phyloP scores from a whole-genome alignment of 2,113 vertebrate genomes.

The Bubo scandiacus region DNA sequence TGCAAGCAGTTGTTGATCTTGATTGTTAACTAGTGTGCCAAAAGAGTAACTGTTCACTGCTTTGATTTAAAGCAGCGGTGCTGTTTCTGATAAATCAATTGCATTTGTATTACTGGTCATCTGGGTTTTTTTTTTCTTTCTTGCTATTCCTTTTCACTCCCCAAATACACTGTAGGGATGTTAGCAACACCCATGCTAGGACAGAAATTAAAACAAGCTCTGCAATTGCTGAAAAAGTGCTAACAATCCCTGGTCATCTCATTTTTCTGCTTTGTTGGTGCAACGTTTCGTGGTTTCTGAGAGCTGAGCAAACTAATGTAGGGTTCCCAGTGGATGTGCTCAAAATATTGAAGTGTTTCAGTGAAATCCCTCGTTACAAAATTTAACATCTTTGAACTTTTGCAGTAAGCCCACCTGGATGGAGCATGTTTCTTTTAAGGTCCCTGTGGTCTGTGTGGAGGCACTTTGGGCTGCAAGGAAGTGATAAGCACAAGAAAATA shows the following conservation, averaged over 20 bases:
- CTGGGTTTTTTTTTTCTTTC: not conserved
- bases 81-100: not conserved
- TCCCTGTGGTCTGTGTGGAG: not conserved
- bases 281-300: not conserved
- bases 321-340: not conserved
- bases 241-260: not conserved
- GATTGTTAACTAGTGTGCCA: not conserved
- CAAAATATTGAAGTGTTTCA: not conserved
- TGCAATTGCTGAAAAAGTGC: not conserved
- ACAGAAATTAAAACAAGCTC: not conserved
- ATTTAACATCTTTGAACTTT: not conserved
- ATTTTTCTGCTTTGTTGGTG: not conserved
- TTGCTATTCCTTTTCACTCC: not conserved
- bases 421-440: not conserved
- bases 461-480: not conserved
- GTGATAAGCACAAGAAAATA: too few relatives aligned
- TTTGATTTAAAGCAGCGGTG: not conserved
- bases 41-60: not conserved
- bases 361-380: not conserved
- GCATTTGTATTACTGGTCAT: not conserved
- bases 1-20: not conserved
- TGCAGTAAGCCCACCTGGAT: not conserved
- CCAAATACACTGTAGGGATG: fast-evolving
- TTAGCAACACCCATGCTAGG: not conserved
- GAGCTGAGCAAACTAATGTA: not conserved